phyloP scores from a whole-genome alignment of 2,888 invertebrate genomes.

The Acrocyrtus sp. region DNA sequence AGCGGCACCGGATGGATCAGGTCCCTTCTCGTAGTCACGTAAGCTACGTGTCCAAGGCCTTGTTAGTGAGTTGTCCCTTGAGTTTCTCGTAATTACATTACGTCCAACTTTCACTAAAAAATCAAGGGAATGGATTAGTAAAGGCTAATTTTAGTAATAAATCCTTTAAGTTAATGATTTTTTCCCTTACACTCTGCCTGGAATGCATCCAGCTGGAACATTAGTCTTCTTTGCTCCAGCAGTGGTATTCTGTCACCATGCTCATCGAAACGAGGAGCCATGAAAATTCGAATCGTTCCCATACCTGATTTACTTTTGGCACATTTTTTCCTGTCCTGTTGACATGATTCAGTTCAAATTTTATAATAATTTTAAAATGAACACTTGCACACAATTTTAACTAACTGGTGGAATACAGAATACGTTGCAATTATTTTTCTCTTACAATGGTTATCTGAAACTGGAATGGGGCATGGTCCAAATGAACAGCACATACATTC shows the following conservation, averaged over 20 bases:
- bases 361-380: background rate
- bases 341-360: background rate
- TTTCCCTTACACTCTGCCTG: conserved; percentile 28
- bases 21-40: conserved; percentile 8
- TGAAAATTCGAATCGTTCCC: conserved; percentile 46
- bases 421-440: background rate
- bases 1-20: conserved; percentile 24
- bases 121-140: background rate
- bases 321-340: conserved; percentile 35
- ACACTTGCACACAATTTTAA: no score
- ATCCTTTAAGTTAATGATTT: background rate
- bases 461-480: conserved; percentile 45
- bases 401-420: no score
- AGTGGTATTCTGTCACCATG: conserved; percentile 29
- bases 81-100: conserved; percentile 30
- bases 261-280: conserved; percentile 53
- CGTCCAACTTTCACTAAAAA: conserved; percentile 33
- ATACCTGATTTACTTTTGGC: conserved; percentile 34
- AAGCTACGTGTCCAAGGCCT: conserved; percentile 21
- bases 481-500: conserved; percentile 41
- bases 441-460: conserved; percentile 40
- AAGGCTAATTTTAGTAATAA: background rate
- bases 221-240: conserved; percentile 30
- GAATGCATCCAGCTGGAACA: conserved; percentile 51
- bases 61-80: conserved; percentile 21